Percentiles rank a stretch among this genome's conserved stretches.
Evolutionary conservation across 2,113 vertebrate genomes (phyloP).

Genomic region (Xiphophorus maculatus): DNA sequence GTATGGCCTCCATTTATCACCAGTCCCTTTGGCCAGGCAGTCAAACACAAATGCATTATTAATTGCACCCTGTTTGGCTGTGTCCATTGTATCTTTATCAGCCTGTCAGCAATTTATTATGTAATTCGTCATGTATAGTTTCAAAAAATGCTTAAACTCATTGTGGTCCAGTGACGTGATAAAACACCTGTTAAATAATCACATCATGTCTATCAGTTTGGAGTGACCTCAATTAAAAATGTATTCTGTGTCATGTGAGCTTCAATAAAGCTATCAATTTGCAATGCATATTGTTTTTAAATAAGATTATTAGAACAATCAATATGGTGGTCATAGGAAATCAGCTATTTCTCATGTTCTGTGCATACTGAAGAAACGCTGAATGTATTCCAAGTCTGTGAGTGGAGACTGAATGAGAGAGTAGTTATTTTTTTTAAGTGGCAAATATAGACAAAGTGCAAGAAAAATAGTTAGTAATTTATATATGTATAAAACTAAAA

Average conservation of each 20-base stretch:
- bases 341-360: too few species aligned
- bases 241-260: background rate
- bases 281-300: background rate
- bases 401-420: too few species aligned
- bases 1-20: constrained; percentile 74
- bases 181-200: constrained; percentile 23
- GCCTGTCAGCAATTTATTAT: constrained; percentile 50
- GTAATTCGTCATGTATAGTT: constrained; percentile 56
- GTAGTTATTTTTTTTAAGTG: too few species aligned
- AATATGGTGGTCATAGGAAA: too few species aligned
- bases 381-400: too few species aligned
- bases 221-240: constrained; percentile 2
- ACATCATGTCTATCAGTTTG: background rate
- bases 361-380: too few species aligned
- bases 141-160: constrained; percentile 32
- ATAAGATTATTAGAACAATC: too few species aligned
- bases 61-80: constrained; percentile 72
- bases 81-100: constrained; percentile 69
- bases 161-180: constrained; percentile 28
- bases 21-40: constrained; percentile 71
- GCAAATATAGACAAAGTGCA: too few species aligned
- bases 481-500: too few species aligned
- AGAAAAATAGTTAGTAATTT: too few species aligned
- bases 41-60: constrained; percentile 78
- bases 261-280: background rate